A percentile compares a stretch with the other conserved stretches of the same genome.
Evolutionary conservation across 2,888 invertebrate genomes (phyloP).

Genomic region (Parnassius smintheus): DNA sequence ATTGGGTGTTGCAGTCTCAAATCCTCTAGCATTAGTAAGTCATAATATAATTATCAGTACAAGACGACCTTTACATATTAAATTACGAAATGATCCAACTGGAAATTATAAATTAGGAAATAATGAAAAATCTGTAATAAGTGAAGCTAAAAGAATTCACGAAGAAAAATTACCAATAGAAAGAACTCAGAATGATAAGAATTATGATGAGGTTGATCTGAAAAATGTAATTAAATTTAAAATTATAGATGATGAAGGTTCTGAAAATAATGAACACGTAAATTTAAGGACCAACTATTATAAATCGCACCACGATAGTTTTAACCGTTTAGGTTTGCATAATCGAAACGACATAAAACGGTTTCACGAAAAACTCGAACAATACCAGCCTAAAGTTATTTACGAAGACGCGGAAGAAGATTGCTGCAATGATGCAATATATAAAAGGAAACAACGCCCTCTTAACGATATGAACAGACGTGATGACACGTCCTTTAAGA

Average conservation of each 20-base stretch:
- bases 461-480: slow-evolving; percentile 43
- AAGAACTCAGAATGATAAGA: not conserved
- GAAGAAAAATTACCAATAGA: not conserved
- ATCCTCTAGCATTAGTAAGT: slow-evolving; percentile 46
- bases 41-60: slow-evolving; percentile 59
- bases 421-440: slow-evolving; percentile 31
- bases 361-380: slow-evolving; percentile 57
- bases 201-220: not conserved
- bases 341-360: slow-evolving; percentile 30
- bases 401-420: slow-evolving; percentile 26
- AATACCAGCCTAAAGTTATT: slow-evolving; percentile 5
- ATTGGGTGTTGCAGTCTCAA: slow-evolving; percentile 49
- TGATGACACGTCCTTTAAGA: slow-evolving; percentile 58
- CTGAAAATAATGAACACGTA: not conserved
- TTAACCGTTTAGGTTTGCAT: slow-evolving; percentile 10
- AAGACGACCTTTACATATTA: slow-evolving; percentile 26
- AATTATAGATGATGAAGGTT: not conserved
- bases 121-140: not conserved
- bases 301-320: not conserved
- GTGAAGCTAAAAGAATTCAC: slow-evolving; percentile 3
- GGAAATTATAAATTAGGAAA: slow-evolving; percentile 3
- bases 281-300: not conserved
- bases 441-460: slow-evolving; percentile 49
- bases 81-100: not conserved
- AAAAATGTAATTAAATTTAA: not conserved